These are phyloP conservation scores for Toxotes lorentzi DNA, from an alignment of 2,797 vertebrate genomes.

Conservation along the genomic window DNA sequence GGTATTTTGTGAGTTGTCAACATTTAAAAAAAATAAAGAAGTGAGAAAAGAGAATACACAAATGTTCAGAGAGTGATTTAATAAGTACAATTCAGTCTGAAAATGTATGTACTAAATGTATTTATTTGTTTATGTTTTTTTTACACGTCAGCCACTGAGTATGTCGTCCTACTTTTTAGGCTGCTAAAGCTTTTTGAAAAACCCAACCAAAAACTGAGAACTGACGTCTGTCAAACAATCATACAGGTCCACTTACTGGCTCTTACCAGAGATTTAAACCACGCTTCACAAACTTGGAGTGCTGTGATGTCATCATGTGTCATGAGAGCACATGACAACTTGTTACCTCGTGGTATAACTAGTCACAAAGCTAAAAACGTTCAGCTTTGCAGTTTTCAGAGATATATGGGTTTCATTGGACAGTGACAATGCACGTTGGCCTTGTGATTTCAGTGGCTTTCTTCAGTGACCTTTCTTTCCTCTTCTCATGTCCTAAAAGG, in stretches of 20 bases:
- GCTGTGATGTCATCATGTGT: neutral
- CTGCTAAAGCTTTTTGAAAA: neutral
- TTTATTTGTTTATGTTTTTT: neutral
- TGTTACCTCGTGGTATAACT: neutral
- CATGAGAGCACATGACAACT: neutral
- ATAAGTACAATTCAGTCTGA: neutral
- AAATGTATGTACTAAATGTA: neutral
- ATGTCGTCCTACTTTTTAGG: neutral
- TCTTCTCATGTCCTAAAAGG: neutral
- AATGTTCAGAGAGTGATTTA: neutral
- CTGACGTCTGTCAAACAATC: too few relatives aligned
- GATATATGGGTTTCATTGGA: neutral
- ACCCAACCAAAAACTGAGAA: neutral
- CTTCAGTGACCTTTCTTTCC: conserved; percentile 4
- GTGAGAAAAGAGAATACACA: neutral
- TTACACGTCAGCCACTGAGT: neutral
- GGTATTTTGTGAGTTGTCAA: neutral
- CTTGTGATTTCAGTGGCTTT: neutral
- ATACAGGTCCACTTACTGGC: neutral
- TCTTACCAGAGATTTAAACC: neutral
- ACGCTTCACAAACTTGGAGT: neutral
- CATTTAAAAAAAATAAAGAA: neutral
- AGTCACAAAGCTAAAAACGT: neutral
- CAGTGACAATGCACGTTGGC: neutral
- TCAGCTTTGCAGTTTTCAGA: neutral